Conservation (phyloP, 2,797 vertebrate species). For the Nothura maculosa region DNA sequence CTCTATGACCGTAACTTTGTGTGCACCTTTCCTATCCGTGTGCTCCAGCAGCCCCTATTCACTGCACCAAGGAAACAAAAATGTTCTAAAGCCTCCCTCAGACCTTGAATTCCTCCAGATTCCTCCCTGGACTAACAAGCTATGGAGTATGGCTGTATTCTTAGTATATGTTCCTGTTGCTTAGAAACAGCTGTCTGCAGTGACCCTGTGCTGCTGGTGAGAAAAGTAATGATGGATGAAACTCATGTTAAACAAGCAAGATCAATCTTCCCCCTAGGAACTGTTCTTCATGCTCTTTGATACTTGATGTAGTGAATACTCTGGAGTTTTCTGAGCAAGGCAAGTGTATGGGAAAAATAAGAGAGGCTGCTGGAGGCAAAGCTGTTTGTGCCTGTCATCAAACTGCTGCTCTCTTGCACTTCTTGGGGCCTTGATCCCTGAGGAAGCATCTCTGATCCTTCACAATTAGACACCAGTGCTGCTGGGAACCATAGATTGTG, state of each 20-base stretch:
- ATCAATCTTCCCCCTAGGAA: slow-evolving; percentile 41
- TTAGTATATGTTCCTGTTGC: slow-evolving; percentile 21
- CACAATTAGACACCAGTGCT: background rate
- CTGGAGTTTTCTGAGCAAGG: background rate
- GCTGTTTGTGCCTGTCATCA: background rate
- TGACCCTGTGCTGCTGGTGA: slow-evolving; percentile 12
- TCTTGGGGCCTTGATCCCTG: background rate
- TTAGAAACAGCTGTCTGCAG: slow-evolving; percentile 49
- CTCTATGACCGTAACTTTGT: too few species aligned
- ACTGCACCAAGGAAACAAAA: background rate
- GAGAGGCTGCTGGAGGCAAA: background rate
- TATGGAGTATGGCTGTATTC: background rate
- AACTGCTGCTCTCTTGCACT: background rate
- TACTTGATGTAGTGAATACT: background rate
- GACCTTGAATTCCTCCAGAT: slow-evolving; percentile 25
- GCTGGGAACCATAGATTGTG: background rate
- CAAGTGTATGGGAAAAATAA: background rate
- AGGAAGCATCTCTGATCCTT: background rate
- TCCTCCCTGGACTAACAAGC: background rate
- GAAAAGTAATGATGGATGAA: background rate
- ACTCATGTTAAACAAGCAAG: slow-evolving; percentile 24
- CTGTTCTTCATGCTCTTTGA: slow-evolving; percentile 13
- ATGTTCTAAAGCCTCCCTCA: background rate
- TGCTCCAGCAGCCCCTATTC: background rate
- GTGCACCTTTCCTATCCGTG: too few species aligned